Conservation (phyloP, 2,113 vertebrate genomes). For the Mirza zaza region DNA sequence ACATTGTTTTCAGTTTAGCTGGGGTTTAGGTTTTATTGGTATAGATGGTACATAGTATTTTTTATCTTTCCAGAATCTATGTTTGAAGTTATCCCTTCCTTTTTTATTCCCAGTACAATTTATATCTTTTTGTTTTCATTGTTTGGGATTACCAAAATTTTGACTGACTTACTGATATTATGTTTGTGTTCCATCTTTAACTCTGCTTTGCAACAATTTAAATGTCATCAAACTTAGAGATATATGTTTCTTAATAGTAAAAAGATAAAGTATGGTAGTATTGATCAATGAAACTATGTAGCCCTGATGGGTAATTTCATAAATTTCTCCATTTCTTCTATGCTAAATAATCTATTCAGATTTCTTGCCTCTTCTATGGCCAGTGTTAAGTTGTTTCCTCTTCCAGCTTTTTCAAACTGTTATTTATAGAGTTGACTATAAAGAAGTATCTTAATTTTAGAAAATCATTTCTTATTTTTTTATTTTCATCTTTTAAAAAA, state of each 20-base stretch:
- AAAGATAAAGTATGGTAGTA: background rate
- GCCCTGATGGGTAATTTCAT: background rate
- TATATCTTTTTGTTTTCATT: background rate
- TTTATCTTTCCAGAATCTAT: background rate
- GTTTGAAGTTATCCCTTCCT: background rate
- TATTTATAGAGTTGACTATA: background rate
- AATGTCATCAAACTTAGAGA: background rate
- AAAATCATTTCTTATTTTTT: background rate
- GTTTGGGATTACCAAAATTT: background rate
- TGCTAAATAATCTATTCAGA: background rate
- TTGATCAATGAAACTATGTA: background rate
- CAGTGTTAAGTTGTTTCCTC: background rate
- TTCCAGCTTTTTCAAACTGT: constrained; percentile 7
- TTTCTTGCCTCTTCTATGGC: background rate
- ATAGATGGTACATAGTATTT: background rate
- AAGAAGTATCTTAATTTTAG: constrained; percentile 23
- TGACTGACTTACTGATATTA: background rate
- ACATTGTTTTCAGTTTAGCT: background rate
- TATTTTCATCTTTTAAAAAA: background rate
- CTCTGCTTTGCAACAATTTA: background rate
- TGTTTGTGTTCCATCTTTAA: background rate
- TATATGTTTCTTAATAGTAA: background rate
- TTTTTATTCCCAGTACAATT: background rate
- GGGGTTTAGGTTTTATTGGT: background rate
- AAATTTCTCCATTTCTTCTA: background rate